Base-by-base conservation (phyloP, 2,888 invertebrate species). In the Cyaniris semiargus region DNA sequence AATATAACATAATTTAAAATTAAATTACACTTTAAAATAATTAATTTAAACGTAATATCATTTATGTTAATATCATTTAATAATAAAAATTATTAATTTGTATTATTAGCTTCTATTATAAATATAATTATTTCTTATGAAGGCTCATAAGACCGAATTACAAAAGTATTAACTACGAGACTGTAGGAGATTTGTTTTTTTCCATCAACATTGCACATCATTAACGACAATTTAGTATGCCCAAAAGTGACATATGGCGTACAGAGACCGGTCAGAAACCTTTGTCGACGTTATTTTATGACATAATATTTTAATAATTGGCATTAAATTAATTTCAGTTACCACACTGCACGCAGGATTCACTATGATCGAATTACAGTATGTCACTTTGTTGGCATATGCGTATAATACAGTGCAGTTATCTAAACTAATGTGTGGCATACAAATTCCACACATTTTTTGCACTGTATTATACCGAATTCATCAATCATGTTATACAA, bases 1-100 rank as follows among this genome's bases (percentile, higher is more conserved):
- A 53, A 53, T 15, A 71, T 5, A 1, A 48, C 1, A 44, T 10
- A 48, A 21, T 44, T 48, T 15, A 7, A 74, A 74, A 27, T 48
- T 18, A 48, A 74, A 53, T 56, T 31, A 75, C 2, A 56, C n/a
- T 3, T 75, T 27, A 1, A 56, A 27, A 75, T 3, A 60, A 53
- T 23, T 53, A 48, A 72, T 21, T 34, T 21, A 15, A 10, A n/a
- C 2, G 34, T 71, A 72, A 23, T 48, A 74, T 48, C 48, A 48
- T 48, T 66, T 66, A 66, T 66, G 10, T 66, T 66, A 66, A 27
- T 66, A 66, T 66, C 66, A 66, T 27, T 31, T 66, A 31, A 66
- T 15, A 18, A 66, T 27, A 66, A 0, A n/a, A n/a, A n/a, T n/a
- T 38, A 34, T 34, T 34, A 7, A 34, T 34, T 7, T 34, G 34